Evolutionary conservation across 2,797 vertebrate genomes (phyloP), one percentile per base, ranked within the genome.

Genomic region (Eospalax fontanierii): DNA sequence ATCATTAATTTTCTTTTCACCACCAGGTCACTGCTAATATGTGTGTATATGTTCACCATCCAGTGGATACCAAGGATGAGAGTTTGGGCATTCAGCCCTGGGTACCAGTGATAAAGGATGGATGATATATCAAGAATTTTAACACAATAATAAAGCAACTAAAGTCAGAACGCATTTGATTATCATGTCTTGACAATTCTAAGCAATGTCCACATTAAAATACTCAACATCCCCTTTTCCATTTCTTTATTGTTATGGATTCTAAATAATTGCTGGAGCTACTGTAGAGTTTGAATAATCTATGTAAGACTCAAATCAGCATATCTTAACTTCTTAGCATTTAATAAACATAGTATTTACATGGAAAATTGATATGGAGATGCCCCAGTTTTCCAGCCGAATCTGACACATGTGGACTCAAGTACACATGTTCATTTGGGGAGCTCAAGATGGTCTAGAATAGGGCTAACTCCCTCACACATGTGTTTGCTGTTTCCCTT

Each of bases 311-410:
- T 85, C 61, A 73, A 54, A 80, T 76, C 10, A 65, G 68, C 11
- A 30, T 9, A 76, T 79, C 68, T 91, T 79, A 82, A 81, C 87
- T 91, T 87, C 46, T 89, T 68, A 65, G 21, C 46, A 66, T 63
- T 74, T 74, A 87, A 79, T 80, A 83, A 95, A 84, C 54, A 88
- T 87, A 68, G 46, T 38, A 0, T 90, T 92, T 71, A 87, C 11
- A 35, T 28, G 78, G 61, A 87, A n/a, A 22, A 40, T 73, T 63
- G 63, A 59, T 84, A 59, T 90, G 38, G 54, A 93, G 80, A 88
- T 75, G 14, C 65, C 61, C 19, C 4, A 30, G 71, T 87, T 84
- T 78, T 3, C 71, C 33, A 70, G 33, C 43, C 84, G 76, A 65
- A 81, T 19, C 50, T 22, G 38, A 46, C 26, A 89, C 14, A 43